A percentile compares a stretch with the other conserved stretches of the same genome.
Conservation (phyloP, 2,113 vertebrate genomes). For the Sclerurus mexicanus region DNA sequence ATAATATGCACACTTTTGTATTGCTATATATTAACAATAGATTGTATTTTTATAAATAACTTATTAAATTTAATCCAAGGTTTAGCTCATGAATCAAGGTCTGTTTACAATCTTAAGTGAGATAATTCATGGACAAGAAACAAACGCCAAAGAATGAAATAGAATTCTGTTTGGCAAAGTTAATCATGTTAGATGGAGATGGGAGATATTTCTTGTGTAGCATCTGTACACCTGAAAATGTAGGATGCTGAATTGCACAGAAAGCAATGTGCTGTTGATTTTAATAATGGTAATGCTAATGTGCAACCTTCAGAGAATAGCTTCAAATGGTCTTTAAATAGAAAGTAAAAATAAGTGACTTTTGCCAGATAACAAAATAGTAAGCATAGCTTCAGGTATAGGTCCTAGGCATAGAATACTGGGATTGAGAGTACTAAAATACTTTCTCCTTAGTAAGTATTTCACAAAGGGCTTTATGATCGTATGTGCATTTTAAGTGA, state of each 20-base stretch:
- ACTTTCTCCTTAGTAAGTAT: background rate
- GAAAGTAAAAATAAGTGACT: background rate
- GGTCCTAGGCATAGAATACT: background rate
- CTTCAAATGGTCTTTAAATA: background rate
- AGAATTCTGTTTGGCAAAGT: background rate
- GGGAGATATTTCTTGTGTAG: background rate
- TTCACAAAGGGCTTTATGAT: background rate
- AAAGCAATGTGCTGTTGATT: background rate
- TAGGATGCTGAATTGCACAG: background rate
- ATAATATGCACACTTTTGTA: background rate
- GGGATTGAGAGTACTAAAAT: background rate
- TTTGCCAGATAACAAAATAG: background rate
- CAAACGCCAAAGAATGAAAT: background rate
- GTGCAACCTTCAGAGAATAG: background rate
- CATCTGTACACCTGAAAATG: background rate
- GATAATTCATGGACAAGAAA: background rate
- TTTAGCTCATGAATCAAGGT: background rate
- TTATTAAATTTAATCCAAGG: background rate
- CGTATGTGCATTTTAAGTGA: fast-evolving
- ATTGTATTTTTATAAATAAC: background rate
- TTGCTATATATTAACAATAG: background rate
- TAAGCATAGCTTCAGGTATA: background rate
- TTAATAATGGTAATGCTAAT: background rate
- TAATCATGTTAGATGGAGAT: background rate
- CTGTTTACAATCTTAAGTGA: background rate